A percentile compares a stretch with the other conserved stretches of the same genome.
phyloP scores from a whole-genome alignment of 1,140 invertebrate species.

The Hyles vespertilio region DNA sequence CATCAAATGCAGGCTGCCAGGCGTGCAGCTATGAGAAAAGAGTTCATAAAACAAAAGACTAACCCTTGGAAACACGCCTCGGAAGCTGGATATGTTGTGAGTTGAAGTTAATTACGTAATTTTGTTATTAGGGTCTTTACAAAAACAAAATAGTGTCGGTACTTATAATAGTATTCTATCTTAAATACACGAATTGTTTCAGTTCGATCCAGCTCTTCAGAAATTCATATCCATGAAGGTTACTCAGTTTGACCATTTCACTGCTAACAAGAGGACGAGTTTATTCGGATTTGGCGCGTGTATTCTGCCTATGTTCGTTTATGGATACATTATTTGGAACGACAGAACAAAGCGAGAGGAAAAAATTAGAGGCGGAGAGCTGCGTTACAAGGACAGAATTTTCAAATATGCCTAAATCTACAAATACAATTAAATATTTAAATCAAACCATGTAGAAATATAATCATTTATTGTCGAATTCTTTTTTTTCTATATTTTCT shows the following conservation, averaged over 20 bases:
- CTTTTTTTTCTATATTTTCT: constrained; percentile 5
- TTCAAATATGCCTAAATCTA: constrained; percentile 41
- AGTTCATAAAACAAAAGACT: constrained; percentile 81
- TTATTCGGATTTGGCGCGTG: constrained; percentile 73
- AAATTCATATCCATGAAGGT: constrained; percentile 82
- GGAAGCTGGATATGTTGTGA: constrained; percentile 67
- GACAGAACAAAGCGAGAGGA: constrained; percentile 76
- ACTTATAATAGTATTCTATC: neutral
- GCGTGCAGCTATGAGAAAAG: constrained; percentile 75
- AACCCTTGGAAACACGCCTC: constrained; percentile 78
- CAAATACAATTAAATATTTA: neutral
- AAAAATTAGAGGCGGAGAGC: constrained; percentile 79
- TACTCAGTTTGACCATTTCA: constrained; percentile 80
- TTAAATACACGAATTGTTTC: constrained; percentile 39
- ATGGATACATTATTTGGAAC: constrained; percentile 74
- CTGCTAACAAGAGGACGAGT: constrained; percentile 78
- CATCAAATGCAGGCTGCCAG: constrained; percentile 76
- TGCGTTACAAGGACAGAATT: constrained; percentile 82
- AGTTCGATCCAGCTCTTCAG: constrained; percentile 87
- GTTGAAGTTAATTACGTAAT: constrained; percentile 62
- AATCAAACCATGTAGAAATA: constrained; percentile 12
- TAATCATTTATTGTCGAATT: constrained; percentile 9
- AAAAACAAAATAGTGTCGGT: neutral
- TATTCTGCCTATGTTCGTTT: constrained; percentile 77
- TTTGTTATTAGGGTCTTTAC: constrained; percentile 26